Evolutionary conservation across 2,888 invertebrate genomes (phyloP).

Genomic region (Cataglyphis altisquamis): DNA sequence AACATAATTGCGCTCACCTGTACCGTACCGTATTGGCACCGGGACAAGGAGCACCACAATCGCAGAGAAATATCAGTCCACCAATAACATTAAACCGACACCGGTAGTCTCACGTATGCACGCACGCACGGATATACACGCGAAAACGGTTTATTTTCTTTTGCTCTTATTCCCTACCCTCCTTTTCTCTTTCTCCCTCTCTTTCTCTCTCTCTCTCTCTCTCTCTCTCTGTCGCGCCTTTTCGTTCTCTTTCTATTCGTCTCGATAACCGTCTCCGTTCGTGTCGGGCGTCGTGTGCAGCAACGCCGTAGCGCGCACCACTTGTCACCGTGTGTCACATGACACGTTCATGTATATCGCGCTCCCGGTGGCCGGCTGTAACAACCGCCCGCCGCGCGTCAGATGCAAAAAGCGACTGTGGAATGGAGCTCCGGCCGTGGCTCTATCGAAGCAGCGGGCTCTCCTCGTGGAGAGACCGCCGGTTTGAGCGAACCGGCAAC

Average conservation of each 20-base stretch:
- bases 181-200: not conserved
- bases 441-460: constrained; percentile 61
- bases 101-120: constrained; percentile 21
- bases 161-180: not conserved
- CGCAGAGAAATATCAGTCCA: constrained; percentile 19
- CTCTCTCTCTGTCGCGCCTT: not conserved
- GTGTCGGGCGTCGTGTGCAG: constrained; percentile 44
- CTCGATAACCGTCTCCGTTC: not conserved
- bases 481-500: constrained; percentile 70
- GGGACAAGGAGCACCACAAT: constrained; percentile 34
- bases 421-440: constrained; percentile 64
- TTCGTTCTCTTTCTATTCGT: constrained; percentile 5
- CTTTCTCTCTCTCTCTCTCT: not conserved
- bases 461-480: constrained; percentile 71
- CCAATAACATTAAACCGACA: constrained; percentile 13
- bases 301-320: constrained; percentile 54
- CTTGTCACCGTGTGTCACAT: constrained; percentile 77
- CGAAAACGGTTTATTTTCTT: constrained; percentile 33
- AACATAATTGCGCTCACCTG: constrained; percentile 67
- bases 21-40: not conserved
- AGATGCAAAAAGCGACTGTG: constrained; percentile 82
- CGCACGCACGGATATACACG: constrained; percentile 22
- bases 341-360: constrained; percentile 76
- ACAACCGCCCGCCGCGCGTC: constrained; percentile 75
- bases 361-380: constrained; percentile 61